Evolutionary conservation across 2,113 vertebrate genomes (phyloP), one percentile per base, ranked within the genome.

Genomic region (Thymallus thymallus): DNA sequence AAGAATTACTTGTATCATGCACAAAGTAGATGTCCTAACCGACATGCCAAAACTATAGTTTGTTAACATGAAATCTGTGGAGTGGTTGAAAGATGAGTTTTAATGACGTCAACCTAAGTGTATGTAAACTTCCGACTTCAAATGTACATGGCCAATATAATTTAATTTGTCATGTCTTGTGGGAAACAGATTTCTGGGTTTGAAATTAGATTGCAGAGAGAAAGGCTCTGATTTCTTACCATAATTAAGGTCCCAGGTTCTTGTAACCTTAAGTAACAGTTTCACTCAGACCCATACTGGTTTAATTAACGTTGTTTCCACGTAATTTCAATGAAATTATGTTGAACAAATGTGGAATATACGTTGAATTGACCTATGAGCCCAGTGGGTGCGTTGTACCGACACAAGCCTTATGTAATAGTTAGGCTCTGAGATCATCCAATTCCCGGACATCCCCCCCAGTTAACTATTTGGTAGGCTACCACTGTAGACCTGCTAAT

Each of bases 361-460:
- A 41, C 35, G 35, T 41, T 41, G 35, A 41, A 12, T 41, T 41
- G 35, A 41, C 35, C 9, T 41, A 2, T 41, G 35, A 10, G 35
- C 9, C 35, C 35, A 41, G 35, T 41, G 35, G 35, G 9, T 41
- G 56, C 66, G 45, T 35, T 68, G n/a, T 46, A 56, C 56, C 10
- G 20, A 58, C 68, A 72, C 61, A 41, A 66, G 26, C 35, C 7
- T 89, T 89, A 83, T 81, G 87, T 82, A 89, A 89, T 73, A 76
- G 58, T 65, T 85, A 20, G 74, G 69, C 68, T 72, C 32, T 81
- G 76, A 89, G 87, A 77, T 85, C 80, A 83, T 63, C 79, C 71
- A 46, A 80, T 88, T 80, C 51, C 73, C 70, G 73, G 9, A 75
- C 83, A 66, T 87, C 77, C 73, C 77, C 73, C 80, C 55, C 60